Base-by-base conservation (phyloP, 2,888 invertebrate species). In the Mellilla xanthometata region DNA sequence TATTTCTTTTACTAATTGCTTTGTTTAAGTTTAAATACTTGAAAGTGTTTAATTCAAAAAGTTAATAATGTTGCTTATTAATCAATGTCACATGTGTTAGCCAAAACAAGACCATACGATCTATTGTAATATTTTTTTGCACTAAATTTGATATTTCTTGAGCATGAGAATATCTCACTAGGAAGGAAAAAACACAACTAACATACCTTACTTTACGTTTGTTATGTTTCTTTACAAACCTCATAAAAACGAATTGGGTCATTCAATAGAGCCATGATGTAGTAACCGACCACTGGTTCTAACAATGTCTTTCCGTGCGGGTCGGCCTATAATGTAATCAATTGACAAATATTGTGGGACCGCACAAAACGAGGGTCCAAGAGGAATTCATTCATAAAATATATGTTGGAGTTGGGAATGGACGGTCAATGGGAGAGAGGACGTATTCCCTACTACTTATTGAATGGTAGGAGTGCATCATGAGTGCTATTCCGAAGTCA, bases 231-330 rank as follows among this genome's bases (percentile, higher is more conserved):
- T 40, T 35, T 22, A 41, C 27, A 48, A 43, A 31, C 42, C 45
- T 38, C 22, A 45, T 39, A 43, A 39, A 47, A 54, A 52, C 36
- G 42, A 53, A 55, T 53, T 52, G 53, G 51, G 53, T 48, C 57
- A 55, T 58, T 54, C 52, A 53, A 53, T 55, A 55, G 52, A 52
- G 41, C 43, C 53, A 49, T 52, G 58, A 54, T 52, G 53, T 48
- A 52, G 52, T 58, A 56, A 58, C 58, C 54, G 54, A 43, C 45
- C 49, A 60, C 60, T 56, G 56, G 53, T 60, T 65, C 60, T 60
- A 62, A 67, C 62, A 65, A 63, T 59, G 59, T 54, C 52, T 65
- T 65, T 63, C 67, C 67, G 62, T 45, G 44, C 54, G 60, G 55
- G 52, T 53, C 52, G 46, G 45, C 44, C 49, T 48, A 55, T 57